These are phyloP conservation scores for Oreochromis grahami DNA, from an alignment of 2,797 vertebrate genomes.

Conservation along the genomic window DNA sequence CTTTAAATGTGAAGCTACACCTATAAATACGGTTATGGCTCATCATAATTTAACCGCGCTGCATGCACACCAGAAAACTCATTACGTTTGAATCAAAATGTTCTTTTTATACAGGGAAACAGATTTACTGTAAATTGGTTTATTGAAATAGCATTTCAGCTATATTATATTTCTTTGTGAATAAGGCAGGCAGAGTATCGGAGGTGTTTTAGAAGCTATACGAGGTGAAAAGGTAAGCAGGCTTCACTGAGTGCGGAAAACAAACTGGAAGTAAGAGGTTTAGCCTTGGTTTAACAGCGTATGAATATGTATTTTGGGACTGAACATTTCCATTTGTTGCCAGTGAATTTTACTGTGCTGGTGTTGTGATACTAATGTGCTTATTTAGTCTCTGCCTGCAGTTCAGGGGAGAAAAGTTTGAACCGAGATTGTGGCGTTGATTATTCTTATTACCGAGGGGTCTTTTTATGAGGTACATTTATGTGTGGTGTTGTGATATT, in stretches of 20 bases:
- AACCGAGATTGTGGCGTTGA: not conserved
- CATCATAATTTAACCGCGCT: slow-evolving; percentile 50
- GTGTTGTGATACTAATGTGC: not conserved
- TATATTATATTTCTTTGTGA: slow-evolving; percentile 43
- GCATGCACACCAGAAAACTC: slow-evolving; percentile 35
- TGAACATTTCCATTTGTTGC: not conserved
- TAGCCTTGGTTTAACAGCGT: not conserved
- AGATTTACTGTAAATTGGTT: slow-evolving; percentile 64
- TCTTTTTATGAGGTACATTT: not conserved
- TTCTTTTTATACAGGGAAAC: slow-evolving; percentile 49
- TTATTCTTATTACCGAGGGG: not conserved
- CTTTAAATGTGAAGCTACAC: slow-evolving; percentile 16
- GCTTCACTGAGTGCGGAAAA: slow-evolving; percentile 10
- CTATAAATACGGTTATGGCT: slow-evolving; percentile 61
- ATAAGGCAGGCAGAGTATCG: slow-evolving; percentile 14
- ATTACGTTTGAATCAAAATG: slow-evolving; percentile 63
- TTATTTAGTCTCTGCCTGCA: not conserved
- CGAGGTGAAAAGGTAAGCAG: slow-evolving; percentile 46
- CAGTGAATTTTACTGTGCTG: not conserved
- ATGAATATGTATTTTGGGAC: not conserved
- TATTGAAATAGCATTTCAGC: slow-evolving; percentile 54
- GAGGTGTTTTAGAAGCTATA: slow-evolving; percentile 8
- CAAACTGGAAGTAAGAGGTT: not conserved
- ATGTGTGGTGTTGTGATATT: not conserved
- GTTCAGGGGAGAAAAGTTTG: not conserved